A percentile compares a stretch with the other conserved stretches of the same genome.
phyloP scores from a whole-genome alignment of 2,113 vertebrate genomes.

The Pseudopipra pipra region DNA sequence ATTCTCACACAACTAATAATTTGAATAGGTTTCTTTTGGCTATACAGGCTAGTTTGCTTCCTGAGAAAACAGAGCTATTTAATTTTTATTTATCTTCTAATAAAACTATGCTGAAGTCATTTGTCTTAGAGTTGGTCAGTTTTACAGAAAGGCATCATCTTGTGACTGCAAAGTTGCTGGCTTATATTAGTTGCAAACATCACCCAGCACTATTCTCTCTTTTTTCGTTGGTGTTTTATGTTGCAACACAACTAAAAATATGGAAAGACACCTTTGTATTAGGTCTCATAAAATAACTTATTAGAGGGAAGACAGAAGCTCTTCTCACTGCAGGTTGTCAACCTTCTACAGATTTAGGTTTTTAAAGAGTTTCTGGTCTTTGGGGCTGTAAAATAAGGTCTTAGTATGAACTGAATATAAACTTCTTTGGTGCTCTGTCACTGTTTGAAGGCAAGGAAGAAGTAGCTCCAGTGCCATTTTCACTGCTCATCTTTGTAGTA shows the following conservation, averaged over 20 bases:
- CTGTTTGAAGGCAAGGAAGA: not conserved
- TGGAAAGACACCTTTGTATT: not conserved
- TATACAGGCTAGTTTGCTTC: not conserved
- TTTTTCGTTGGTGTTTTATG: not conserved
- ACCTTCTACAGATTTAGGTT: not conserved
- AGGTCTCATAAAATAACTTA: not conserved
- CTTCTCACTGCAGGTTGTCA: not conserved
- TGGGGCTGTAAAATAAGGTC: not conserved
- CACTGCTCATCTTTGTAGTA: not conserved
- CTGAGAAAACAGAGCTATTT: not conserved
- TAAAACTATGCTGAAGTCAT: not conserved
- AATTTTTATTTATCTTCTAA: not conserved
- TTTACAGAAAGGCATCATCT: not conserved
- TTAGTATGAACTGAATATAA: not conserved
- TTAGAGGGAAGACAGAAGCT: not conserved
- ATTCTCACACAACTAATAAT: constrained; percentile 23
- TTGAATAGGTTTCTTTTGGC: not conserved
- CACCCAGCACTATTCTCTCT: not conserved
- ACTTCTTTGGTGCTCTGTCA: not conserved
- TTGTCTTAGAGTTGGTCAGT: not conserved
- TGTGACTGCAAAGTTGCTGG: not conserved
- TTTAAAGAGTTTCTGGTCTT: not conserved
- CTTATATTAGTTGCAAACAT: not conserved
- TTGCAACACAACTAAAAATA: not conserved
- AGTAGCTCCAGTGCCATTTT: not conserved